These are phyloP conservation scores for Drosophila mimetica DNA, from an alignment of 2,888 invertebrate genomes.

Conservation along the genomic window DNA sequence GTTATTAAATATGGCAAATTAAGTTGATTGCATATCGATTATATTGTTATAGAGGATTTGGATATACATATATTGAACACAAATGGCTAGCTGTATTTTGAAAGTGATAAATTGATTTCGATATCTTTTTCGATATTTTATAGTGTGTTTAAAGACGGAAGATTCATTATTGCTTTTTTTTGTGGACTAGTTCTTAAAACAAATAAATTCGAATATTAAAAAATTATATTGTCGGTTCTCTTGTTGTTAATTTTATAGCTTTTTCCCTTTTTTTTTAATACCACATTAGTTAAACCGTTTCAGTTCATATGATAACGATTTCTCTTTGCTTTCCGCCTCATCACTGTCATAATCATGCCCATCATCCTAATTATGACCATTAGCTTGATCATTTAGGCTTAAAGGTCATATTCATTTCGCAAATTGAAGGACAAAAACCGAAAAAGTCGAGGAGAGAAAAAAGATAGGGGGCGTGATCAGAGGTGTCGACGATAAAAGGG, in stretches of 20 bases:
- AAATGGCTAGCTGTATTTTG: not conserved
- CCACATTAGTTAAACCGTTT: slow-evolving; percentile 3
- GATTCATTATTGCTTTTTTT: too few relatives aligned
- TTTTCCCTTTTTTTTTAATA: not conserved
- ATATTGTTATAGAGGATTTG: not conserved
- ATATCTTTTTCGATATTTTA: too few relatives aligned
- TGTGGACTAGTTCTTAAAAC: too few relatives aligned
- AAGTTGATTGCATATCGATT: not conserved
- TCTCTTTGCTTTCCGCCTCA: not conserved
- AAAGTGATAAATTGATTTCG: not conserved
- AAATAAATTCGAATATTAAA: too few relatives aligned
- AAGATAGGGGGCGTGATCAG: slow-evolving; percentile 5
- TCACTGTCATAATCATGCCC: slow-evolving; percentile 8
- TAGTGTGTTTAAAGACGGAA: too few relatives aligned
- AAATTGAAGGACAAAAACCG: slow-evolving; percentile 26
- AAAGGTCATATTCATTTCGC: slow-evolving; percentile 23
- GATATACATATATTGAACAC: not conserved
- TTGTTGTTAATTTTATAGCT: not conserved
- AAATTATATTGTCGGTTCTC: not conserved
- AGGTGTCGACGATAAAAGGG: slow-evolving; percentile 12
- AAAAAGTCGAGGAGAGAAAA: not conserved
- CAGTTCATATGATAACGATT: slow-evolving; percentile 1
- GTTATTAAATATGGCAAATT: not conserved
- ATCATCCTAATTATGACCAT: slow-evolving; percentile 35
- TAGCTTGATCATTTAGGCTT: slow-evolving; percentile 28